Conservation (phyloP, 2,888 invertebrate species). For the Sesamia inferens region DNA sequence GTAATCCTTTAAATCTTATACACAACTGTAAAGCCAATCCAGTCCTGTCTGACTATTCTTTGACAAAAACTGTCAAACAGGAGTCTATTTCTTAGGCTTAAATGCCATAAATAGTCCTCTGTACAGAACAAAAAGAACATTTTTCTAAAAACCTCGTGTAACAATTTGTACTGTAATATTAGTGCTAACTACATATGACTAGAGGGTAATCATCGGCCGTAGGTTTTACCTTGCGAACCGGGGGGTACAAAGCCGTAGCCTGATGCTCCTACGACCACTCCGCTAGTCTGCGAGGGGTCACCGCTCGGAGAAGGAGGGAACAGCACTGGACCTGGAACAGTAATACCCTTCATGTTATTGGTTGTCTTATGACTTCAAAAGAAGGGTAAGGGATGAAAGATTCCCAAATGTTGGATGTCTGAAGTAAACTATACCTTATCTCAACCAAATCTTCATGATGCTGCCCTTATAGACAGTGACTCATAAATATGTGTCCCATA, state of each 20-base stretch:
- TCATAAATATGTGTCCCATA: neutral
- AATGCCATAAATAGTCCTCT: constrained; percentile 10
- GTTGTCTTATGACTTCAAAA: neutral
- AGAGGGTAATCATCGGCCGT: constrained; percentile 79
- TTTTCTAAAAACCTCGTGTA: constrained; percentile 60
- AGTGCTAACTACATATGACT: constrained; percentile 83
- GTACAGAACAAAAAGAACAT: neutral
- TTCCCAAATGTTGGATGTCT: neutral
- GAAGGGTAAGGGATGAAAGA: neutral
- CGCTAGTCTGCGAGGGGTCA: constrained; percentile 93
- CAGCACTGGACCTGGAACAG: constrained; percentile 93
- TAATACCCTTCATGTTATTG: constrained; percentile 47
- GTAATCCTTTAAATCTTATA: constrained; percentile 29
- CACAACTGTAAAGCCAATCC: constrained; percentile 29
- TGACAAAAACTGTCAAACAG: constrained; percentile 44
- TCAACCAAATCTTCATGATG: neutral
- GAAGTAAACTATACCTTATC: neutral
- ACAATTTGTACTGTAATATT: constrained; percentile 68
- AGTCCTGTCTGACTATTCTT: constrained; percentile 48
- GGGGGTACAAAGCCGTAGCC: constrained; percentile 96
- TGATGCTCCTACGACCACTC: constrained; percentile 95
- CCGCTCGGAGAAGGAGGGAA: constrained; percentile 93
- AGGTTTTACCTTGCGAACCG: constrained; percentile 91
- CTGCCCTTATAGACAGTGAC: neutral
- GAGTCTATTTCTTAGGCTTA: constrained; percentile 30